These are phyloP conservation scores for Podiceps cristatus DNA, from an alignment of 2,113 vertebrate genomes.

Conservation along the genomic window DNA sequence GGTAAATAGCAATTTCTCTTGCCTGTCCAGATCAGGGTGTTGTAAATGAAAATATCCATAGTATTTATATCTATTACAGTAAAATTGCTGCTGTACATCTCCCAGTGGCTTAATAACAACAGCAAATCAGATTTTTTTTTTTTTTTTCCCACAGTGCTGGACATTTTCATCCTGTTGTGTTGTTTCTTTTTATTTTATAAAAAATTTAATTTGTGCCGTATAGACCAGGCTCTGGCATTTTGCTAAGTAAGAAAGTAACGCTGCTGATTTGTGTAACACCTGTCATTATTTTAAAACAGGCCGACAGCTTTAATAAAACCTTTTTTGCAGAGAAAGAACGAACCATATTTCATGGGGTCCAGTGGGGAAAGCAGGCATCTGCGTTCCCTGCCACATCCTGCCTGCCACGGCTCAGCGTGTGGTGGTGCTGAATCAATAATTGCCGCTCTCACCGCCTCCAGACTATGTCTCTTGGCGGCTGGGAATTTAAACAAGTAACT, in stretches of 20 bases:
- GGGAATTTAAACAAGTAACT: not conserved
- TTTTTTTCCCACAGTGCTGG: not conserved
- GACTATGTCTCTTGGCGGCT: not conserved
- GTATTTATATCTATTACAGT: not conserved
- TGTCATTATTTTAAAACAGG: slow-evolving; percentile 15
- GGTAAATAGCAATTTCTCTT: not conserved
- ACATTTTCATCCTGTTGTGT: not conserved
- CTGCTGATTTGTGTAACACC: slow-evolving; percentile 34
- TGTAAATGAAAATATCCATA: not conserved
- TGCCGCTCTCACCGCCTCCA: not conserved
- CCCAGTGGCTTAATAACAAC: not conserved
- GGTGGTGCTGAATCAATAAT: not conserved
- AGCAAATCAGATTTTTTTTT: not conserved
- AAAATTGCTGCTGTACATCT: not conserved
- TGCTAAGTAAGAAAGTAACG: not conserved
- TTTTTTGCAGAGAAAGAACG: not conserved
- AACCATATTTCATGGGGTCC: not conserved
- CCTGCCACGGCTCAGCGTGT: not conserved
- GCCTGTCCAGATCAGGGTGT: not conserved
- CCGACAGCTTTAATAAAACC: slow-evolving; percentile 65
- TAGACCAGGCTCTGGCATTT: not conserved
- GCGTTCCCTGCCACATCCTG: not conserved
- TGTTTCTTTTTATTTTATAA: not conserved
- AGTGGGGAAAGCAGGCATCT: not conserved
- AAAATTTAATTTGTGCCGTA: not conserved